Evolutionary conservation across 2,797 vertebrate species (phyloP).

Genomic region (Enoplosus armatus): DNA sequence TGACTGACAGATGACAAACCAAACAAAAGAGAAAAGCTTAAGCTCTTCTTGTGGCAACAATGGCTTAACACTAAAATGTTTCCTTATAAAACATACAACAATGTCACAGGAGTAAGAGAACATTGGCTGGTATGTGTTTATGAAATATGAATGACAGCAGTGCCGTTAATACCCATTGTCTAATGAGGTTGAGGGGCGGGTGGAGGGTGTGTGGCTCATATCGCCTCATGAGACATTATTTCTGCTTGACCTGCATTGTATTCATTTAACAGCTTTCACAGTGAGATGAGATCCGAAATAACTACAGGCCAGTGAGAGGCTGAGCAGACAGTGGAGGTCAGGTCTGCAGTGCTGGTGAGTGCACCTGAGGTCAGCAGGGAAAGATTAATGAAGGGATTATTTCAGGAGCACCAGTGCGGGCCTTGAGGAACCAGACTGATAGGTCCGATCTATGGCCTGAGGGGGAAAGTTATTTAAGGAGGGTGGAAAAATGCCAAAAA

Average conservation of each 20-base stretch:
- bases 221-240: conserved; percentile 47
- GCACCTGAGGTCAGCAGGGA: conserved; percentile 23
- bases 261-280: conserved; percentile 50
- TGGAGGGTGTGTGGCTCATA: conserved; percentile 11
- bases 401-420: conserved; percentile 14
- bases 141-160: conserved; percentile 18
- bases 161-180: conserved; percentile 35
- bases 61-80: conserved; percentile 34
- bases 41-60: conserved; percentile 51
- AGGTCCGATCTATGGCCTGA: conserved; percentile 26
- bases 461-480: conserved; percentile 30
- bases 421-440: conserved; percentile 45
- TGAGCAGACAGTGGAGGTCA: conserved; percentile 19
- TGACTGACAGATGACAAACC: conserved; percentile 1
- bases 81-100: conserved; percentile 17
- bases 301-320: conserved; percentile 7
- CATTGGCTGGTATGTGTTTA: conserved; percentile 8
- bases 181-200: conserved; percentile 25
- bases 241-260: conserved; percentile 67
- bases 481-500: conserved; percentile 25
- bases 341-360: conserved; percentile 7
- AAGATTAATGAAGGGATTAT: conserved; percentile 37
- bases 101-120: neutral
- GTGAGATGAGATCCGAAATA: conserved; percentile 31
- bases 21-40: neutral